phyloP scores from a whole-genome alignment of 2,888 invertebrate species.

The Nymphalis polychloros region DNA sequence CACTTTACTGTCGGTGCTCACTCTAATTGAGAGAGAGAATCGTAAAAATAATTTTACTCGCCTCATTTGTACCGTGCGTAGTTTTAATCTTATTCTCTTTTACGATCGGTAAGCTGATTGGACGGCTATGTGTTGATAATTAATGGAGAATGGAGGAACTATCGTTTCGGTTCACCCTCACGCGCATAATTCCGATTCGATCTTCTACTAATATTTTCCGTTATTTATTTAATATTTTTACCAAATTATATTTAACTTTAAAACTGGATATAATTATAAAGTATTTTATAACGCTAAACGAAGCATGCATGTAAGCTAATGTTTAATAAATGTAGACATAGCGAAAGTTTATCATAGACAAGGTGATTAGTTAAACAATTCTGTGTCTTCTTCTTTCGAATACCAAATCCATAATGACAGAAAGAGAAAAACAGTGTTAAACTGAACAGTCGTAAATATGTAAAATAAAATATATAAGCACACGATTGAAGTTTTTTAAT shows the following conservation, averaged over 20 bases:
- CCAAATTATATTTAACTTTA: too few relatives aligned
- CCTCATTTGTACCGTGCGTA: conserved; percentile 75
- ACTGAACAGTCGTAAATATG: too few relatives aligned
- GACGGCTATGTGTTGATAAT: conserved; percentile 61
- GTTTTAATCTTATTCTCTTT: conserved; percentile 75
- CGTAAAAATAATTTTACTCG: conserved; percentile 80
- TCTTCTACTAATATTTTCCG: conserved; percentile 18
- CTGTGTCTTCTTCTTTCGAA: too few relatives aligned
- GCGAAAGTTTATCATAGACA: too few relatives aligned
- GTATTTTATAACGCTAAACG: too few relatives aligned
- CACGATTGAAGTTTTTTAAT: too few relatives aligned
- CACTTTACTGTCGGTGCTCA: conserved; percentile 73
- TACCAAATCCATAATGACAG: too few relatives aligned
- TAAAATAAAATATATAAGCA: too few relatives aligned
- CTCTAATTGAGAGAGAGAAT: conserved; percentile 78
- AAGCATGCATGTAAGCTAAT: not conserved
- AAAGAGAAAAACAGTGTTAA: too few relatives aligned
- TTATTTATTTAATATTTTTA: not conserved
- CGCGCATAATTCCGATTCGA: conserved; percentile 9
- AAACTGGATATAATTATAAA: too few relatives aligned
- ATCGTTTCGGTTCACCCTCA: conserved; percentile 30
- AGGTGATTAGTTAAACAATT: too few relatives aligned
- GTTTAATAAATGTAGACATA: too few relatives aligned
- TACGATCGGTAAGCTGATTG: conserved; percentile 67
- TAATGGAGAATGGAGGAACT: conserved; percentile 56